These are phyloP conservation scores for Drosophila tsacasi DNA, from an alignment of 1,140 invertebrate species.

Conservation along the genomic window DNA sequence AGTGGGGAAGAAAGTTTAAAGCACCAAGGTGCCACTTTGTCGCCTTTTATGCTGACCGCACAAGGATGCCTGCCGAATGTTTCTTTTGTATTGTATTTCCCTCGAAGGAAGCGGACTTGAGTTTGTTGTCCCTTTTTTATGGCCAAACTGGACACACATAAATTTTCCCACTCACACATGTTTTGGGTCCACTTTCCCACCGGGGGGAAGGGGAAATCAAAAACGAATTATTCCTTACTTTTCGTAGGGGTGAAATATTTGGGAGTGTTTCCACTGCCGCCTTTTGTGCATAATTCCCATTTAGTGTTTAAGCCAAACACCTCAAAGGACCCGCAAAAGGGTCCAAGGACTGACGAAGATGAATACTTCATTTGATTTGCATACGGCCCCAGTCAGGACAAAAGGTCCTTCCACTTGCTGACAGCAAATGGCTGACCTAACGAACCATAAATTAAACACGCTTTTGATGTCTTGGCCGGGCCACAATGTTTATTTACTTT, in stretches of 20 bases:
- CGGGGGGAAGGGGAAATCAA: conserved; percentile 42
- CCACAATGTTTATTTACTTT: conserved; percentile 76
- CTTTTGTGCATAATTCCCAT: conserved; percentile 69
- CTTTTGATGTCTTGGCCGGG: conserved; percentile 73
- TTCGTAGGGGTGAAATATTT: conserved; percentile 13
- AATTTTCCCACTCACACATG: conserved; percentile 58
- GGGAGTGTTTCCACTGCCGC: conserved; percentile 20
- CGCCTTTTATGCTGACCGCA: conserved; percentile 73
- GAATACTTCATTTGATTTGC: conserved; percentile 77
- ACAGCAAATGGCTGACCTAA: conserved; percentile 75
- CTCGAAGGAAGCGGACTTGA: conserved; percentile 16
- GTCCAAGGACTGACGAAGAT: conserved; percentile 71
- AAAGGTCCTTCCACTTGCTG: conserved; percentile 55
- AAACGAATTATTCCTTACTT: conserved; percentile 65
- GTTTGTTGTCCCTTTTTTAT: conserved; percentile 61
- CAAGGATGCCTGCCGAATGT: conserved; percentile 48
- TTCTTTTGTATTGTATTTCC: conserved; percentile 53
- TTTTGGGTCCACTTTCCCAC: conserved; percentile 54
- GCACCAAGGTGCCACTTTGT: conserved; percentile 76
- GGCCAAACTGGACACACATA: conserved; percentile 49
- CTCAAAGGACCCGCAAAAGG: conserved; percentile 53
- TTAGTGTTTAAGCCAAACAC: conserved; percentile 71
- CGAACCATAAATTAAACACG: conserved; percentile 82
- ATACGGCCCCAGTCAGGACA: conserved; percentile 54
- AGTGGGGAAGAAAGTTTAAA: conserved; percentile 66